These are phyloP conservation scores for Copidosoma floridanum DNA, from an alignment of 1,140 invertebrate species.

Conservation along the genomic window DNA sequence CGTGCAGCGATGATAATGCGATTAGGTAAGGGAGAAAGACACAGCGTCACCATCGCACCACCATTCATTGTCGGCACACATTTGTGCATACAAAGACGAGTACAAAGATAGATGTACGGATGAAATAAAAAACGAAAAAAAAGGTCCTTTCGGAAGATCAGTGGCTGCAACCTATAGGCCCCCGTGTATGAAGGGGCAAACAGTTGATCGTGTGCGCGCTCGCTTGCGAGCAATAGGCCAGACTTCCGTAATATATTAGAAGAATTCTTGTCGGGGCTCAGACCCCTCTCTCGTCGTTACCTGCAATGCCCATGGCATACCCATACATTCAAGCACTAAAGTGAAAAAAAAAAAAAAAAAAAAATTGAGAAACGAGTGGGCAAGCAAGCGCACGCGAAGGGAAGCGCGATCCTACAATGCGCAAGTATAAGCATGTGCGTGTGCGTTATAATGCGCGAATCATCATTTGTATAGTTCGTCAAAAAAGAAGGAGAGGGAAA, in stretches of 20 bases:
- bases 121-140: no score
- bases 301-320: no score
- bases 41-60: slow-evolving; percentile 9
- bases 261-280: no score
- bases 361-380: no score
- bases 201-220: background rate
- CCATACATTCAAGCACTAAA: no score
- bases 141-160: no score
- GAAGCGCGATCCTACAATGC: background rate
- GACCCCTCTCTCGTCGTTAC: no score
- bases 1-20: background rate
- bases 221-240: slow-evolving; percentile 15
- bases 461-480: slow-evolving; percentile 3
- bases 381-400: background rate
- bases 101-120: no score
- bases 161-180: background rate
- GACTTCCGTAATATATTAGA: slow-evolving; percentile 21
- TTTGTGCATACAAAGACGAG: no score
- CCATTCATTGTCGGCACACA: slow-evolving; percentile 4
- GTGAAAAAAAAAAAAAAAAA: no score
- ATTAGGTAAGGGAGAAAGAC: slow-evolving; percentile 19
- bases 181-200: background rate
- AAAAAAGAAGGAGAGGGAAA: no score
- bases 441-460: no score
- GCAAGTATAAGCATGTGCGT: slow-evolving; percentile 1